Base-by-base conservation (phyloP, 2,797 vertebrate genomes). In the Manis crassicaudata region DNA sequence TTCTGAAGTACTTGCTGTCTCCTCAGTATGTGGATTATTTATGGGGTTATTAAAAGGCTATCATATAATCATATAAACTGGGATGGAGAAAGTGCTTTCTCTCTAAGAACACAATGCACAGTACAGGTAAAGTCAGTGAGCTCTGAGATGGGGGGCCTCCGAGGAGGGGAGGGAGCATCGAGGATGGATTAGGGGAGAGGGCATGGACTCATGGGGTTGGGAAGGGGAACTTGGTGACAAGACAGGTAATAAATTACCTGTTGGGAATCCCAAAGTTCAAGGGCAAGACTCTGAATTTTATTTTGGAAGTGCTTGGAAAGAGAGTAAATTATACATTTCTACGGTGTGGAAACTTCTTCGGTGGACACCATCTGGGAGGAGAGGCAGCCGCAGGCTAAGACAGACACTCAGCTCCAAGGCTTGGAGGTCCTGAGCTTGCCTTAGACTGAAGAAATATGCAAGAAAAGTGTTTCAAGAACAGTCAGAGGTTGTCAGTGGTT, bases 1-100 rank as follows among this genome's bases (percentile, higher is more conserved):
- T 43, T 2, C 72, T 89, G 46, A 96, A 76, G 56, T 54, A 4
- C 73, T 90, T 94, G 17, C 62, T 70, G 4, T 82, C 52, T 95
- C 46, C 54, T 94, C 81, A 62, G 23, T 63, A 5, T 93, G 32
- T 88, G 32, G 5, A 20, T 2, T 13, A 35, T 93, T 94, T 76
- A 62, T 75, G 62, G 35, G n/a, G 35, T 95, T 96, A 83, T 88
- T 91, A 94, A 94, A 90, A 84, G 82, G 9, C 76, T 58, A 65
- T 92, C 52, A 79, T 35, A 91, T 20, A 84, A 87, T 93, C 37
- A 63, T 27, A 63, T 62, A 25, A 70, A 50, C 50, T 29, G 27
- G 35, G 43, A 5, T 27, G 85, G 54, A 43, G n/a, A 90, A 65
- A 94, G 21, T 37, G 16, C 54, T 12, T 29, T 54, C 80, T 83